These are phyloP conservation scores for Craseonycteris thonglongyai DNA, from an alignment of 2,113 vertebrate species.

Conservation along the genomic window DNA sequence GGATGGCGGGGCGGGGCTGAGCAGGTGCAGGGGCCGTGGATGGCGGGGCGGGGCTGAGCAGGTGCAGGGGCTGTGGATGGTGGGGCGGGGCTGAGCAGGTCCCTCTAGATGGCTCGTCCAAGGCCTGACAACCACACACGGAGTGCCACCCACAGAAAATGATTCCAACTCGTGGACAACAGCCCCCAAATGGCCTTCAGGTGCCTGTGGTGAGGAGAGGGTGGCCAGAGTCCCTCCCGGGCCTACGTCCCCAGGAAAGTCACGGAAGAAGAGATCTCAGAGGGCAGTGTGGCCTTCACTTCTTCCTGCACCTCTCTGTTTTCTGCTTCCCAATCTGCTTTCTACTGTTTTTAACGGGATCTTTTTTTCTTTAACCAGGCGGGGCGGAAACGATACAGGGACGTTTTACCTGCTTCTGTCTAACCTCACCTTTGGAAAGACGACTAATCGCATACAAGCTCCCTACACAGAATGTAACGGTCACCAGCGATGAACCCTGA, in stretches of 20 bases:
- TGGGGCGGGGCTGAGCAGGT: no score
- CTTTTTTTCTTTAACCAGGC: no score
- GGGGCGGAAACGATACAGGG: background rate
- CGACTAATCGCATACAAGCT: no score
- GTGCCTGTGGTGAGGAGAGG: rapidly evolving
- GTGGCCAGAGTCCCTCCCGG: rapidly evolving
- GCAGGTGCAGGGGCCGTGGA: no score
- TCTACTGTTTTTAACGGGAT: background rate
- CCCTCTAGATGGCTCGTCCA: no score
- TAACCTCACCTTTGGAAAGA: background rate
- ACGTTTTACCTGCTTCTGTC: background rate
- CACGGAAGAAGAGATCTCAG: rapidly evolving
- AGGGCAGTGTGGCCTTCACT: background rate
- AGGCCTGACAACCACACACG: rapidly evolving
- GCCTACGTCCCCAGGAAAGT: rapidly evolving
- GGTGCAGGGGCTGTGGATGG: no score
- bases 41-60: no score
- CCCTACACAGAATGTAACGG: background rate
- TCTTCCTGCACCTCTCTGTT: background rate
- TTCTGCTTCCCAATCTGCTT: background rate
- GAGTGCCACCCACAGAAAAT: rapidly evolving
- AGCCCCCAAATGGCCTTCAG: rapidly evolving
- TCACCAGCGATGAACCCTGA: background rate
- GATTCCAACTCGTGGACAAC: rapidly evolving
- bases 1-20: no score